Percentiles rank a stretch among this genome's conserved stretches.
These are phyloP conservation scores for Pachyseris speciosa DNA, from an alignment of 64 coral and sea anemone species.

Conservation along the genomic window DNA sequence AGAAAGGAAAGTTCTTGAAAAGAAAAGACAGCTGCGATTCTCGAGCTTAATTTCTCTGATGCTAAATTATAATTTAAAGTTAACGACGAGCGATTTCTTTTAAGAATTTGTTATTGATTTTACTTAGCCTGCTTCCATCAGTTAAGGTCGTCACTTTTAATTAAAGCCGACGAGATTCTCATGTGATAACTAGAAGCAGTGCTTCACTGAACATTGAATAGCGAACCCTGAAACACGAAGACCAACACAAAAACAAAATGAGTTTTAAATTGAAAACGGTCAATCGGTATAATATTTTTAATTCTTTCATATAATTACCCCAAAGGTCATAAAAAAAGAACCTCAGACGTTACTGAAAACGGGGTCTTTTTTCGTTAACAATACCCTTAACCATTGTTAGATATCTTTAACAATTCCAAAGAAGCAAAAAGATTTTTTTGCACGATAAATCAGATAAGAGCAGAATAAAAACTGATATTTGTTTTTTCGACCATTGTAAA, in stretches of 20 bases:
- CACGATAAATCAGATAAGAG: conserved; percentile 17
- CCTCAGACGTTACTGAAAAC: not conserved
- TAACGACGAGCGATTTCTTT: not conserved
- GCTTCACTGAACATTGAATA: not conserved
- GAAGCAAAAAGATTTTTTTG: not conserved
- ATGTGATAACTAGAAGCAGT: not conserved
- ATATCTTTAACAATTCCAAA: not conserved
- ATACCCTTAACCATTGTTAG: not conserved
- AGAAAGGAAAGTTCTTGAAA: conserved; percentile 15
- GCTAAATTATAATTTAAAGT: not conserved
- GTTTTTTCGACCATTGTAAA: not conserved
- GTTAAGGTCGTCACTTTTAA: conserved; percentile 30
- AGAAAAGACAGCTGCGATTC: not conserved
- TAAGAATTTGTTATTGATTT: conserved; percentile 26
- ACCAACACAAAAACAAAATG: not conserved
- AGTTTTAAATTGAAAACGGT: not conserved
- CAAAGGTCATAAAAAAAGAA: no score
- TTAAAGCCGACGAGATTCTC: not conserved
- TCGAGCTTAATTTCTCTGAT: not conserved
- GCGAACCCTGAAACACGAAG: not conserved
- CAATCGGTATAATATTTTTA: not conserved
- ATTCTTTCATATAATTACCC: no score
- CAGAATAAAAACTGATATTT: conserved; percentile 36
- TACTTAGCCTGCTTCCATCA: conserved; percentile 8
- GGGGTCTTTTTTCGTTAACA: not conserved